Percentiles rank a stretch among this genome's conserved stretches.
These are phyloP conservation scores for Promerops cafer DNA, from an alignment of 2,113 vertebrate species.

Conservation along the genomic window DNA sequence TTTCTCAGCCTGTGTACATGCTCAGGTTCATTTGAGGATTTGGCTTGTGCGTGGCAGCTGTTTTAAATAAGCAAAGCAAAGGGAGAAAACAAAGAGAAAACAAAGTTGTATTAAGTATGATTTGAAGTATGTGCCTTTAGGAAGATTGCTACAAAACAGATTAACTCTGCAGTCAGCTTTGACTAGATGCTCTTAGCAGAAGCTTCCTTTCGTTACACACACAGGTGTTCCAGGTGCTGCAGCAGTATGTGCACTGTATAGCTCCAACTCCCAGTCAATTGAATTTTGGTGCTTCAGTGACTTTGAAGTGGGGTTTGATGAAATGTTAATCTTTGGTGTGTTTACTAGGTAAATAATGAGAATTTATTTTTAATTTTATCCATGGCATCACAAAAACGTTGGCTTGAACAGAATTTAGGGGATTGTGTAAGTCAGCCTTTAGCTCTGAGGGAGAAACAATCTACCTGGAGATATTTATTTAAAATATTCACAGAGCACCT, in stretches of 20 bases:
- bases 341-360: not conserved
- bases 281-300: not conserved
- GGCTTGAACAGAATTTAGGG: rapidly evolving
- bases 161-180: not conserved
- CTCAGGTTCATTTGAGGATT: not conserved
- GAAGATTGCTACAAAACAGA: not conserved
- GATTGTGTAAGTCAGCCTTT: not conserved
- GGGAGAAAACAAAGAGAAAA: too few species aligned
- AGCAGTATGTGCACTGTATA: not conserved
- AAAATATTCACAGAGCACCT: not conserved
- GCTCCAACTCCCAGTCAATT: not conserved
- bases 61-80: not conserved
- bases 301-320: not conserved
- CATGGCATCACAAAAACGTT: not conserved
- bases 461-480: not conserved
- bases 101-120: not conserved
- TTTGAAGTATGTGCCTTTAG: not conserved
- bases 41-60: not conserved
- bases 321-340: not conserved
- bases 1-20: not conserved
- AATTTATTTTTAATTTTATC: not conserved
- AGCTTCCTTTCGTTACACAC: not conserved
- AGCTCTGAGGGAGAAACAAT: not conserved
- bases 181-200: not conserved
- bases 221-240: not conserved